Base-by-base conservation (phyloP, 2,113 vertebrate species). In the Herpetotheres cachinnans region DNA sequence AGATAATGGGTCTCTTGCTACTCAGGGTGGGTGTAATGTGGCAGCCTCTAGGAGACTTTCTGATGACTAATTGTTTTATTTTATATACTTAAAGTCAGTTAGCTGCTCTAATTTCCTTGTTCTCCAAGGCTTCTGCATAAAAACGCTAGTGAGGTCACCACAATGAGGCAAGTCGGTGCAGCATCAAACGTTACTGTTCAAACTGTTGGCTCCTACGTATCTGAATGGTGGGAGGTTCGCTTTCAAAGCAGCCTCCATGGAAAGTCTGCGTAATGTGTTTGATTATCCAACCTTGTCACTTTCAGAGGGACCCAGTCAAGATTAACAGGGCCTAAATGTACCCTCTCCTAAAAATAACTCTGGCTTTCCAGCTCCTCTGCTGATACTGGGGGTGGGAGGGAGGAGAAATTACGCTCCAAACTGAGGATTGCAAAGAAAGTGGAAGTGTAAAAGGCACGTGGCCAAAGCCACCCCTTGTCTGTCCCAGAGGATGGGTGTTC, bases 341-440 rank as follows among this genome's bases (percentile, higher is more conserved):
- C 87, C 65, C n/a, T 90, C 83, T 81, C 76, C 71, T 95, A 93
- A 95, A 97, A 94, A 94, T 95, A 94, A 76, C 71, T 46, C 47
- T 58, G 87, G 20, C 77, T 96, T 90, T 67, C 54, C 86, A 83
- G n/a, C 59, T 93, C 92, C 85, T 93, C 69, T 84, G 80, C 59
- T 84, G 72, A 69, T 78, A 56, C 5, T 82, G 59, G 59, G 74
- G 76, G 20, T 38, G 38, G 36, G 36, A 91, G 74, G 34, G 30
- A 81, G n/a, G 52, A 58, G 34, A 47, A 44, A 46, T 8, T 32
- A 62, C 2, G 19, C 42, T 83, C 72, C 69, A 58, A 61, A n/a
- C 25, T 9, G 54, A 83, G 73, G 50, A 59, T 4, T 30, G 77
- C 85, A 58, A 76, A 90, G 78, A 59, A 81, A 58, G 56, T 21